Evolutionary conservation across 1,140 invertebrate genomes (phyloP).

Genomic region (Plutomurus gul): DNA sequence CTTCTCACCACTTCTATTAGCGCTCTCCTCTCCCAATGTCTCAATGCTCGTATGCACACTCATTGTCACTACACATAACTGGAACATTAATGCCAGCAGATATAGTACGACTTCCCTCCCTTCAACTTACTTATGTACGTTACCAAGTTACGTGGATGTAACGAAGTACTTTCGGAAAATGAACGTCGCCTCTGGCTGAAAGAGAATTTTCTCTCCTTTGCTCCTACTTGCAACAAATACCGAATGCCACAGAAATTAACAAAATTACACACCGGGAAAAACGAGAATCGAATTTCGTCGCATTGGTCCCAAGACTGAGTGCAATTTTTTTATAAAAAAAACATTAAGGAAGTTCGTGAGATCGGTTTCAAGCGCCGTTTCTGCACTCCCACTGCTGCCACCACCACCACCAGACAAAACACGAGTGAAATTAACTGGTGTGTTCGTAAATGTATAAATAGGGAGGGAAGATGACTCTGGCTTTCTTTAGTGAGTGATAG

Average conservation of each 20-base stretch:
- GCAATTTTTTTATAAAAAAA: neutral
- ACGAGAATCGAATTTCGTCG: neutral
- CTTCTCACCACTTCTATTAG: slow-evolving; percentile 42
- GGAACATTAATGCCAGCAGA: too few species aligned
- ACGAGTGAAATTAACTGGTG: neutral
- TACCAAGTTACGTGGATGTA: too few species aligned
- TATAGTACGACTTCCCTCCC: too few species aligned
- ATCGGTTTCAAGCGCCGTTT: neutral
- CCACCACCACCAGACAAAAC: too few species aligned
- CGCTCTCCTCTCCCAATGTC: neutral
- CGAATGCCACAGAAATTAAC: neutral
- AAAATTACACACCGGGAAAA: neutral
- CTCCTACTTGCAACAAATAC: too few species aligned
- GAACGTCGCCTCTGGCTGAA: too few species aligned
- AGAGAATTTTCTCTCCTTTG: too few species aligned
- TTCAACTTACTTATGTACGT: too few species aligned
- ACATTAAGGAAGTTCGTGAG: neutral
- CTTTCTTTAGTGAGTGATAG: neutral
- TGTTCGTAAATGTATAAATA: neutral
- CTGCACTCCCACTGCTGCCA: neutral
- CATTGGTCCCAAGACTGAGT: neutral
- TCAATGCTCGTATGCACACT: too few species aligned
- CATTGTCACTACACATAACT: too few species aligned
- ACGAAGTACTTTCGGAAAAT: too few species aligned
- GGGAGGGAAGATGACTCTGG: neutral